phyloP scores from a whole-genome alignment of 2,113 vertebrate species.

The Apteryx owenii region DNA sequence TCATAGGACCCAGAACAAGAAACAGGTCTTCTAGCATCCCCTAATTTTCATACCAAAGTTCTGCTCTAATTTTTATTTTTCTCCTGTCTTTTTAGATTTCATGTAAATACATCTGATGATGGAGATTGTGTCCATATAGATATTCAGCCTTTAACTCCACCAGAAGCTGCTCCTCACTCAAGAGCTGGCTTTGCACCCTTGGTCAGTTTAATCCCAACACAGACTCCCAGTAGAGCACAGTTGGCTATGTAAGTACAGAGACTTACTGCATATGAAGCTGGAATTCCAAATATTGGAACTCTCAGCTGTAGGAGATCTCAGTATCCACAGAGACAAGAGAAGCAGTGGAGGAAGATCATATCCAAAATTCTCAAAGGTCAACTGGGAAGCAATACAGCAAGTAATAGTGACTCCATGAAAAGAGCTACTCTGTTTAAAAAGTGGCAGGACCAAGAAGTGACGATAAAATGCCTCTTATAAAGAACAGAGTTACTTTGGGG shows the following conservation, averaged over 20 bases:
- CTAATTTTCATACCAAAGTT: neutral
- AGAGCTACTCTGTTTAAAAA: neutral
- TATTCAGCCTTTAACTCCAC: neutral
- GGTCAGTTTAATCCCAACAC: neutral
- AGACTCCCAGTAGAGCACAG: neutral
- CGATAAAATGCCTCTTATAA: fast-evolving
- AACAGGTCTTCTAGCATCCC: neutral
- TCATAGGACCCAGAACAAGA: neutral
- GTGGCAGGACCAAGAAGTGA: fast-evolving
- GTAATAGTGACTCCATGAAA: neutral
- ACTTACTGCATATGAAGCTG: neutral
- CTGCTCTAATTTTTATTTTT: neutral
- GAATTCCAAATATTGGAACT: neutral
- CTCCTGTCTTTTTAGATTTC: neutral
- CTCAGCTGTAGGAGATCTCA: neutral
- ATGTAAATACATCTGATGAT: neutral
- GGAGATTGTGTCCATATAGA: neutral
- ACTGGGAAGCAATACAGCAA: neutral
- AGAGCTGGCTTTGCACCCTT: neutral
- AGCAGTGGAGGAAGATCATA: neutral
- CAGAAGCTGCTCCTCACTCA: neutral
- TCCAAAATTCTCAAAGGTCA: neutral
- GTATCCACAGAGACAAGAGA: neutral
- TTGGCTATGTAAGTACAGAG: neutral
- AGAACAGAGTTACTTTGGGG: neutral